Evolutionary conservation across 2,113 vertebrate species (phyloP).

Genomic region (Microcebus ravelobensis): DNA sequence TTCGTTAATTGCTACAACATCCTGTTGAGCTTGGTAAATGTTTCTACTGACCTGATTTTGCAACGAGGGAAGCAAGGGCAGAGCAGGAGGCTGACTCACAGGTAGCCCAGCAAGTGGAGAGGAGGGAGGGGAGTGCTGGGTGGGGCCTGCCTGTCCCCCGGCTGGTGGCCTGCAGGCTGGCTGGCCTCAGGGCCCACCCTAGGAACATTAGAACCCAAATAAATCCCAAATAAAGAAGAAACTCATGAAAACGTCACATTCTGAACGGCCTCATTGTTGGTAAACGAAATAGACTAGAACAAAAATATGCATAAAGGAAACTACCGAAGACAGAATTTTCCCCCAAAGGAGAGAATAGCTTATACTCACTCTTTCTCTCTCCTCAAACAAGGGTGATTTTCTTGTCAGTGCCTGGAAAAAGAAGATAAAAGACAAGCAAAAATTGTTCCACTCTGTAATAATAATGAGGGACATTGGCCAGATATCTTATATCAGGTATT

Average conservation of each 20-base stretch:
- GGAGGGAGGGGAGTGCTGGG: not conserved
- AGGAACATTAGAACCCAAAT: not conserved
- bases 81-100: not conserved
- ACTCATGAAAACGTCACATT: not conserved
- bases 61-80: not conserved
- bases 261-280: not conserved
- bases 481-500: not conserved
- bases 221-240: not conserved
- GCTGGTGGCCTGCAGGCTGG: not conserved
- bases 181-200: too few species aligned
- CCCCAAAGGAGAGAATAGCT: not conserved
- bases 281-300: not conserved
- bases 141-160: fast-evolving
- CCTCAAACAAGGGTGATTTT: not conserved
- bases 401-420: not conserved
- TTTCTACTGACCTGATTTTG: not conserved
- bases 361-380: not conserved
- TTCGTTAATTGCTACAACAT: constrained; percentile 19
- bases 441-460: not conserved
- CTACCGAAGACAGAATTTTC: not conserved
- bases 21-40: constrained; percentile 19
- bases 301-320: not conserved
- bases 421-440: not conserved
- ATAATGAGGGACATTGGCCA: not conserved
- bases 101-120: not conserved